phyloP scores from a whole-genome alignment of 2,113 vertebrate species.

The Piprites chloris region DNA sequence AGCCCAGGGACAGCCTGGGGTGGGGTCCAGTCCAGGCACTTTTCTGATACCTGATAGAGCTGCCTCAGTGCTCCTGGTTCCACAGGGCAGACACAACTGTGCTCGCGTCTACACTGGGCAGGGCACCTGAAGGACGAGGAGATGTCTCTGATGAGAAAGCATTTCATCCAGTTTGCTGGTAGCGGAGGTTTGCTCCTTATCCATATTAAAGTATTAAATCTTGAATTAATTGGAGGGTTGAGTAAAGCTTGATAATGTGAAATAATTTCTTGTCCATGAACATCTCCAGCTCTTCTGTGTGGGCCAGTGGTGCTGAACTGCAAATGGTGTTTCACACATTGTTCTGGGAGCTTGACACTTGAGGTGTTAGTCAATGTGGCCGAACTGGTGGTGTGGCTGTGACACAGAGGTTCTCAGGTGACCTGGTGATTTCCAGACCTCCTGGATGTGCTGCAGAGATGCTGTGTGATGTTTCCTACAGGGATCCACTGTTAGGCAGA shows the following conservation, averaged over 20 bases:
- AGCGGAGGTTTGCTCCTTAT: neutral
- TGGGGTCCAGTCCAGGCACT: neutral
- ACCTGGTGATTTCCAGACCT: neutral
- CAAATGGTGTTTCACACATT: neutral
- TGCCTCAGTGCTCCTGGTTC: neutral
- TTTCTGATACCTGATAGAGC: neutral
- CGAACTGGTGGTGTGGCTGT: rapidly evolving
- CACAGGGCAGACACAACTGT: neutral
- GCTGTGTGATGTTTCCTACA: neutral
- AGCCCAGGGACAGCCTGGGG: neutral
- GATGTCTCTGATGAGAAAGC: neutral
- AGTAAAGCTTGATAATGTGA: neutral
- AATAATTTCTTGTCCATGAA: neutral
- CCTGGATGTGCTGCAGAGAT: neutral
- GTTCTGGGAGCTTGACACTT: neutral
- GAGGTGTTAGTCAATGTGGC: rapidly evolving
- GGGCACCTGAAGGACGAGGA: neutral
- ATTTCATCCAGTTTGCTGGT: neutral
- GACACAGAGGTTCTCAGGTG: neutral
- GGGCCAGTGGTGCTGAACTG: rapidly evolving
- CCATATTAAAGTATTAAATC: neutral
- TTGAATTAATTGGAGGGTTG: neutral
- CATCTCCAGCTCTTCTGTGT: neutral
- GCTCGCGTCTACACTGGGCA: neutral
- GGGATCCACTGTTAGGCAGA: neutral